Conservation (phyloP, 2,888 invertebrate species). For the Drosophila niveifrons region DNA sequence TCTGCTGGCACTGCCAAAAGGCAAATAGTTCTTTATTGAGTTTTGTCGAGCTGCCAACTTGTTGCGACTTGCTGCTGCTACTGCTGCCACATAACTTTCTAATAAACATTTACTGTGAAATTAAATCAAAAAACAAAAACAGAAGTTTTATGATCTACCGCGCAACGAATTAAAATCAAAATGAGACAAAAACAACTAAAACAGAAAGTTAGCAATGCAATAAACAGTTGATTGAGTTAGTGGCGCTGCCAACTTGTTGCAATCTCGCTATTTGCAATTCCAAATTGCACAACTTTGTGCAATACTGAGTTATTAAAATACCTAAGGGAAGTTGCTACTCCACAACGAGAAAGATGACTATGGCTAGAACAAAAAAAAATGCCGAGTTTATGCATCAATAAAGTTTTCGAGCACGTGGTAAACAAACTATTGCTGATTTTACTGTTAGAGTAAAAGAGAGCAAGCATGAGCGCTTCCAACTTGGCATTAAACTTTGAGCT, state of each 20-base stretch:
- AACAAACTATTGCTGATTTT: not conserved
- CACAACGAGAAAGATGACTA: too few species aligned
- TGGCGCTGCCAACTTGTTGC: constrained; percentile 9
- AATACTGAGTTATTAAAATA: not conserved
- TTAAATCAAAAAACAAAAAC: not conserved
- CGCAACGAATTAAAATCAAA: not conserved
- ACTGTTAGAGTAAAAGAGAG: too few species aligned
- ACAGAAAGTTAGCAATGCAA: not conserved
- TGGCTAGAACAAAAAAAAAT: too few species aligned
- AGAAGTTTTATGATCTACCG: not conserved
- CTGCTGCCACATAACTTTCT: not conserved
- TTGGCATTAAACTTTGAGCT: not conserved
- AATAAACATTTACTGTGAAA: not conserved
- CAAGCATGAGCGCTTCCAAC: not conserved
- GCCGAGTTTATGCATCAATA: not conserved
- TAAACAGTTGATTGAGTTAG: not conserved
- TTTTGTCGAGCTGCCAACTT: constrained; percentile 7
- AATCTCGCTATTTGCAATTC: not conserved
- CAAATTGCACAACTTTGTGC: not conserved
- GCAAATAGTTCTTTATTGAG: constrained; percentile 8
- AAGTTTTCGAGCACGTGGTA: not conserved
- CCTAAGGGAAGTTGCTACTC: not conserved
- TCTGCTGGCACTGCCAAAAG: not conserved
- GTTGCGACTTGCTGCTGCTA: constrained; percentile 3
- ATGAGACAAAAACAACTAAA: not conserved